phyloP scores from a whole-genome alignment of 2,797 vertebrate genomes.

The Halcyon leucocephala region DNA sequence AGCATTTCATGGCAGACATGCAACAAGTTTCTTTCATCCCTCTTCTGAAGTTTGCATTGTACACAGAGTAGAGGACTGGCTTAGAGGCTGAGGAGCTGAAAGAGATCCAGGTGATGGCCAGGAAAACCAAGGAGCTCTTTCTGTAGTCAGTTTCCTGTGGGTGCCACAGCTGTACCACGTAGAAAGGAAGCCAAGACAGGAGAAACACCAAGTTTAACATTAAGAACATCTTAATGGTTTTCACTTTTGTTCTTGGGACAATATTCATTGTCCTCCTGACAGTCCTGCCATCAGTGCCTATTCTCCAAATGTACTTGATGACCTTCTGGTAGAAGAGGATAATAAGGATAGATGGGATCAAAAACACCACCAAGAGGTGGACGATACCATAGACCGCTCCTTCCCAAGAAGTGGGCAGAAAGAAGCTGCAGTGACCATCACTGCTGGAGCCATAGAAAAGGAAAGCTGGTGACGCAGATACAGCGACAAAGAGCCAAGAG shows the following conservation, averaged over 20 bases:
- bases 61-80: slow-evolving; percentile 89
- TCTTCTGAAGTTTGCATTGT: slow-evolving; percentile 91
- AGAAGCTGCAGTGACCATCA: slow-evolving; percentile 86
- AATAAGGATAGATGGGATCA: slow-evolving; percentile 85
- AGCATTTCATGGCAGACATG: slow-evolving; percentile 97
- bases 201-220: slow-evolving; percentile 90
- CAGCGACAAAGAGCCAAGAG: slow-evolving; percentile 86
- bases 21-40: slow-evolving; percentile 97
- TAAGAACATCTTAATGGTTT: slow-evolving; percentile 98
- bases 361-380: slow-evolving; percentile 86
- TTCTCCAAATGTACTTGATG: slow-evolving; percentile 94
- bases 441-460: slow-evolving; percentile 84
- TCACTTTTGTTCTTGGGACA: slow-evolving; percentile 95
- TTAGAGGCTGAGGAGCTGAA: slow-evolving; percentile 84
- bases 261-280: slow-evolving; percentile 93
- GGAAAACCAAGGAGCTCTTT: slow-evolving; percentile 85
- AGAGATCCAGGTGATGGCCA: slow-evolving; percentile 17
- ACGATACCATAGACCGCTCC: slow-evolving; percentile 78
- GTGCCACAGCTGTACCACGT: slow-evolving; percentile 90
- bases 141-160: slow-evolving; percentile 80
- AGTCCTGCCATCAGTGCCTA: slow-evolving; percentile 86
- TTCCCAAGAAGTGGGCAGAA: slow-evolving; percentile 86
- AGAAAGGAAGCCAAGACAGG: slow-evolving; percentile 92
- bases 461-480: slow-evolving; percentile 84
- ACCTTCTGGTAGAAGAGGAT: slow-evolving; percentile 91